A percentile compares a stretch with the other conserved stretches of the same genome.
phyloP scores from a whole-genome alignment of 1,140 invertebrate genomes.

The Drosophila biarmipes region DNA sequence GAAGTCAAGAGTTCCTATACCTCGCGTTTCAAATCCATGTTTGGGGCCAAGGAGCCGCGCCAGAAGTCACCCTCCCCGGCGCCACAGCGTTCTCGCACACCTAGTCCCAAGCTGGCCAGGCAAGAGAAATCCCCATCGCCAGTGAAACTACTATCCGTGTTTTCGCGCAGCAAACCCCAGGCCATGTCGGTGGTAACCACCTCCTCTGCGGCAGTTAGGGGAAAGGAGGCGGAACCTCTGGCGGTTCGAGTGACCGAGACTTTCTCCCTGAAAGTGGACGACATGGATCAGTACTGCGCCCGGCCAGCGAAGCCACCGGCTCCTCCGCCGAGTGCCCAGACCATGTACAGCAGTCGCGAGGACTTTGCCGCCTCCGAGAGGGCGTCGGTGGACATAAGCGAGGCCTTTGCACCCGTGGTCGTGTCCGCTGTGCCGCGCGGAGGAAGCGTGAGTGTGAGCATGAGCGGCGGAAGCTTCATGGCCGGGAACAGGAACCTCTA shows the following conservation, averaged over 20 bases:
- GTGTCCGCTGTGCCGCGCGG: constrained; percentile 59
- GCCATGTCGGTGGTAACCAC: constrained; percentile 63
- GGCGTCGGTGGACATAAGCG: constrained; percentile 58
- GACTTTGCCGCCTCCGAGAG: constrained; percentile 69
- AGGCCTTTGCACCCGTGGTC: constrained; percentile 75
- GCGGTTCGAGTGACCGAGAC: constrained; percentile 77
- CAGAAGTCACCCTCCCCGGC: constrained; percentile 62
- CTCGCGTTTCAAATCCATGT: constrained; percentile 75
- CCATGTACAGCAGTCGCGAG: constrained; percentile 76
- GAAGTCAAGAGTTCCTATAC: constrained; percentile 71
- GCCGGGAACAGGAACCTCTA: constrained; percentile 73
- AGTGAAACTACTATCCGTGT: constrained; percentile 57
- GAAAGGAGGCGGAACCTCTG: constrained; percentile 63
- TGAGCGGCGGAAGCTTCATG: constrained; percentile 57
- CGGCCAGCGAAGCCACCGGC: constrained; percentile 57
- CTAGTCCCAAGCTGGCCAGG: constrained; percentile 33
- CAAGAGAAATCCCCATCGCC: constrained; percentile 73
- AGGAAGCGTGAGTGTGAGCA: constrained; percentile 27
- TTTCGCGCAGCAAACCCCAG: constrained; percentile 56
- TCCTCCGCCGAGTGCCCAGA: constrained; percentile 54
- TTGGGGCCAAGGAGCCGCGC: constrained; percentile 51
- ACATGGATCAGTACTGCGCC: constrained; percentile 78
- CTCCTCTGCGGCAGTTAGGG: constrained; percentile 51
- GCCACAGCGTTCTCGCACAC: constrained; percentile 47
- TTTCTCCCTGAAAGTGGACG: constrained; percentile 80